phyloP scores from a whole-genome alignment of 2,797 vertebrate genomes.

The Vireo griseus region DNA sequence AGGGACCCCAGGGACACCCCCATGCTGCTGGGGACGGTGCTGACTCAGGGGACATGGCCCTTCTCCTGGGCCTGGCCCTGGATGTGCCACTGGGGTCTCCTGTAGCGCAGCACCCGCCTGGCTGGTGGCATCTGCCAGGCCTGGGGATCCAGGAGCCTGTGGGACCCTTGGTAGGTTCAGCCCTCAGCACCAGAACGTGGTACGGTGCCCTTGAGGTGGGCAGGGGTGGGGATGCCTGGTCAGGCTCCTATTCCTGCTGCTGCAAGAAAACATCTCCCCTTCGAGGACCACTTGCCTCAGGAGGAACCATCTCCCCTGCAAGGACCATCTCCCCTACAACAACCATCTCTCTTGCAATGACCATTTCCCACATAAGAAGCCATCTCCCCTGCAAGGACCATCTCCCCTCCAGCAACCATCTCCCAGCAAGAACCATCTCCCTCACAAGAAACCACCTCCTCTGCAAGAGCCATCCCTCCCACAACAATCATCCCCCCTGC shows the following conservation, averaged over 20 bases:
- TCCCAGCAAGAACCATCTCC: too few relatives aligned
- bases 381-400: not conserved
- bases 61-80: not conserved
- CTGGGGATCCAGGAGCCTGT: not conserved
- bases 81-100: not conserved
- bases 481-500: too few relatives aligned
- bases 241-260: not conserved
- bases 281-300: not conserved
- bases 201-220: not conserved
- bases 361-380: not conserved
- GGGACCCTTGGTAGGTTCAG: not conserved
- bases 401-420: too few relatives aligned
- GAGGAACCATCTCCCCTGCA: not conserved
- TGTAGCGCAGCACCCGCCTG: not conserved
- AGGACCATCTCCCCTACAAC: fast-evolving
- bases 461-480: not conserved
- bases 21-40: fast-evolving
- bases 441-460: not conserved
- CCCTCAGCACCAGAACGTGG: not conserved
- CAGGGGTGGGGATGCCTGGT: not conserved
- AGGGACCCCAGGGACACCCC: not conserved
- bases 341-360: too few relatives aligned
- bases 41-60: not conserved
- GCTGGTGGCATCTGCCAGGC: not conserved
- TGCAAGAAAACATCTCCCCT: not conserved